Conservation (phyloP, 1,140 invertebrate genomes). For the Drosophila ogumai region DNA sequence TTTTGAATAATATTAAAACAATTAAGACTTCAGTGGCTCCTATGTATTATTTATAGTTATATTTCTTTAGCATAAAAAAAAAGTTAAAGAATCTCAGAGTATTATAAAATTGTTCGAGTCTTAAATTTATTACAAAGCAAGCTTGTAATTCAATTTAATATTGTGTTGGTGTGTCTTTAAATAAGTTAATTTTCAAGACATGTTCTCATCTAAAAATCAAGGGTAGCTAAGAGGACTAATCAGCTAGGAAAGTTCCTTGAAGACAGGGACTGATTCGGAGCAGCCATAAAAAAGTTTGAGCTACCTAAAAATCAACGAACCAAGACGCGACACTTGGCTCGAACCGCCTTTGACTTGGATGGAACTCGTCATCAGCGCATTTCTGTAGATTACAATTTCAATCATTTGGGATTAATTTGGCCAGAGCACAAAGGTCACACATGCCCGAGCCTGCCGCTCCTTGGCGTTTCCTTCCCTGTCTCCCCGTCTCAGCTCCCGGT, state of each 20-base stretch:
- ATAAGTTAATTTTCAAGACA: neutral
- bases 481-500: neutral
- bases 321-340: slow-evolving; percentile 43
- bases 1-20: neutral
- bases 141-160: neutral
- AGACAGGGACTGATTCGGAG: neutral
- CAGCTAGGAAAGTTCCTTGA: neutral
- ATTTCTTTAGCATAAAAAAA: neutral
- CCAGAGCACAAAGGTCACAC: slow-evolving; percentile 65
- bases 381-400: slow-evolving; percentile 75
- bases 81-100: neutral
- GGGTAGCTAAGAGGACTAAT: neutral
- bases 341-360: slow-evolving; percentile 45
- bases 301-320: slow-evolving; percentile 56
- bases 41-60: neutral
- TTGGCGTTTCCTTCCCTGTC: neutral
- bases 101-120: neutral
- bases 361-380: slow-evolving; percentile 59
- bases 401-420: slow-evolving; percentile 82
- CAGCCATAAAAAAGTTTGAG: slow-evolving; percentile 47
- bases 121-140: neutral
- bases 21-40: neutral
- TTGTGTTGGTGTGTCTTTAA: neutral
- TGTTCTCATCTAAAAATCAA: slow-evolving; percentile 12
- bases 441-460: slow-evolving; percentile 25